phyloP scores from a whole-genome alignment of 2,113 vertebrate species.

The Sorex fumeus region DNA sequence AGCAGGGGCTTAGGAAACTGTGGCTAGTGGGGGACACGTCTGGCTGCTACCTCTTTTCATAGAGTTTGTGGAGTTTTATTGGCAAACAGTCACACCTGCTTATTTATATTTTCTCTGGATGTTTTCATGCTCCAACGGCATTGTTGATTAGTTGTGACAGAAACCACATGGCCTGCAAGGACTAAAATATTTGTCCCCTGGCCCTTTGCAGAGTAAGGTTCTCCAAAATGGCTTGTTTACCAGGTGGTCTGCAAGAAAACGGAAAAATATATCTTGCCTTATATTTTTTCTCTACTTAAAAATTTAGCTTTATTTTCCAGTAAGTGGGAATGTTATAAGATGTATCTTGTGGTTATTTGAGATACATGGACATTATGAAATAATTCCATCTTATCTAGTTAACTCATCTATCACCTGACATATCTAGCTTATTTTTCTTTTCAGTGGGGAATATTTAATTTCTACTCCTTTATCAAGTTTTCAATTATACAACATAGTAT shows the following conservation, averaged over 20 bases:
- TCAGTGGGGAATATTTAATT: too few relatives aligned
- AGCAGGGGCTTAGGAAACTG: neutral
- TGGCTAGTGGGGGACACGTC: neutral
- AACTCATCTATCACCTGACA: too few relatives aligned
- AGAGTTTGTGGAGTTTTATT: neutral
- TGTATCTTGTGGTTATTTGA: too few relatives aligned
- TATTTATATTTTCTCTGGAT: neutral
- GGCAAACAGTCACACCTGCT: neutral
- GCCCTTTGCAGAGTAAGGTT: too few relatives aligned
- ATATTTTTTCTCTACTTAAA: neutral
- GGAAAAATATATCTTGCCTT: constrained; percentile 15
- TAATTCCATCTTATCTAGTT: too few relatives aligned
- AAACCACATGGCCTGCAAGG: neutral
- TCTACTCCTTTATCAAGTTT: too few relatives aligned
- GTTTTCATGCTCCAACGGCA: neutral
- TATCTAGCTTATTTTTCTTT: too few relatives aligned
- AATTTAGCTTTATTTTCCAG: too few relatives aligned
- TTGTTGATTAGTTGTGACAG: neutral
- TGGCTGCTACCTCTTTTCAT: neutral
- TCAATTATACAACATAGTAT: too few relatives aligned
- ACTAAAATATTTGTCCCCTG: too few relatives aligned
- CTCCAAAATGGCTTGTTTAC: neutral
- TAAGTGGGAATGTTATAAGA: too few relatives aligned
- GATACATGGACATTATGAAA: too few relatives aligned
- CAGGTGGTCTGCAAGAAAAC: neutral